These are phyloP conservation scores for Lytechinus pictus DNA, from an alignment of 35 echinoderm and acorn worm species.

Conservation along the genomic window DNA sequence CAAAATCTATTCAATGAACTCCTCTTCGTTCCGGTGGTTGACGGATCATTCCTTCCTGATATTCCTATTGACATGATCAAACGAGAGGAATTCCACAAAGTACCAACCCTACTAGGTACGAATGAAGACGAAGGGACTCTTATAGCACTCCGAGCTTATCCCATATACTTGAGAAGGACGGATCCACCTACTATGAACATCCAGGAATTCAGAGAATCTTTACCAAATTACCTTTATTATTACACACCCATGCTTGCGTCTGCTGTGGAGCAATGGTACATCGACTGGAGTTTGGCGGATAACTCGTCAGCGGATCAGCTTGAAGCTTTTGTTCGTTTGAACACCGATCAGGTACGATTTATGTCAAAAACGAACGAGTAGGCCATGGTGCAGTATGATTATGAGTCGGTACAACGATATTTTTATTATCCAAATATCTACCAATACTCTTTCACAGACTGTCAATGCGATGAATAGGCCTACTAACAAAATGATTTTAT, in stretches of 20 bases:
- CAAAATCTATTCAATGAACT: background rate
- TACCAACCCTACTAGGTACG: constrained; percentile 21
- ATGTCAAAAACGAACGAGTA: too few relatives aligned
- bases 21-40: constrained; percentile 14
- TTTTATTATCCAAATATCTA: too few relatives aligned
- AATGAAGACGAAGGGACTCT: constrained; percentile 44
- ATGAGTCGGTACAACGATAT: too few relatives aligned
- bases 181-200: constrained; percentile 56
- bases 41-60: constrained; percentile 15
- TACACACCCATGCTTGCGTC: constrained; percentile 17
- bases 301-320: constrained; percentile 54
- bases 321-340: constrained; percentile 47
- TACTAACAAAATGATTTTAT: too few relatives aligned
- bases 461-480: too few relatives aligned
- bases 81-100: background rate
- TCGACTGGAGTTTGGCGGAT: constrained; percentile 62
- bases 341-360: constrained; percentile 52
- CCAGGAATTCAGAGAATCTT: constrained; percentile 46
- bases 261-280: constrained; percentile 65
- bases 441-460: too few relatives aligned
- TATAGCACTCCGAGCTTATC: constrained; percentile 57
- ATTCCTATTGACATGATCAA: background rate
- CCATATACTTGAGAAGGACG: constrained; percentile 1
- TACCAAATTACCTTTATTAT: constrained; percentile 58
- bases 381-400: too few relatives aligned